Percentiles rank a stretch among this genome's conserved stretches.
phyloP scores from a whole-genome alignment of 2,113 vertebrate genomes.

The Stictonetta naevosa region DNA sequence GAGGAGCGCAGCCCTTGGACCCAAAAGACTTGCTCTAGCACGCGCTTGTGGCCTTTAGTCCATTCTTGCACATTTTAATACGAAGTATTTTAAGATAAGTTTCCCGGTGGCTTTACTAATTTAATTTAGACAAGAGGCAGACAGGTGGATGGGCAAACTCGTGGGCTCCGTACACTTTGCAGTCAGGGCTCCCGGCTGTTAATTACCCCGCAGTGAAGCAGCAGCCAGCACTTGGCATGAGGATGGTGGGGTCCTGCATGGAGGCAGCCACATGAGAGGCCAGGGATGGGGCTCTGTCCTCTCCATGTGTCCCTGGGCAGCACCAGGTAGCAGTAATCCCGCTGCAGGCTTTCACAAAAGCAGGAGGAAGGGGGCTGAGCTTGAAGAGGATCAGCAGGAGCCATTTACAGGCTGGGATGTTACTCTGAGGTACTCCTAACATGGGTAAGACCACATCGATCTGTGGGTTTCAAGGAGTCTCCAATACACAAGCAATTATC shows the following conservation, averaged over 20 bases:
- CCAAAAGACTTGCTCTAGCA: not conserved
- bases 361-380: not conserved
- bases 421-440: not conserved
- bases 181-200: not conserved
- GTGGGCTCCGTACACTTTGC: not conserved
- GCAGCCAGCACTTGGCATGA: accelerated
- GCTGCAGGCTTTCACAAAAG: not conserved
- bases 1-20: not conserved
- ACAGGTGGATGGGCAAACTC: not conserved
- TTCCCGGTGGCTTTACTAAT: not conserved
- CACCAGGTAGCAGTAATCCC: not conserved
- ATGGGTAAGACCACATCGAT: not conserved
- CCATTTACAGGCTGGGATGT: not conserved
- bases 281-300: not conserved
- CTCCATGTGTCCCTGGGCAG: not conserved
- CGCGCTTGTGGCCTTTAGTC: not conserved
- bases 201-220: not conserved
- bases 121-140: not conserved
- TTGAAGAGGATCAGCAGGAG: constrained; percentile 36
- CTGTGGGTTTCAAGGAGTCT: not conserved
- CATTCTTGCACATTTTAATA: not conserved
- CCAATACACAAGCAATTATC: not conserved
- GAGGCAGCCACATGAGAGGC: not conserved
- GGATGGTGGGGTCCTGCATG: not conserved
- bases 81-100: not conserved